Evolutionary conservation across 2,797 vertebrate species (phyloP), one percentile per base, ranked within the genome.

Genomic region (Apogon hyalosoma): DNA sequence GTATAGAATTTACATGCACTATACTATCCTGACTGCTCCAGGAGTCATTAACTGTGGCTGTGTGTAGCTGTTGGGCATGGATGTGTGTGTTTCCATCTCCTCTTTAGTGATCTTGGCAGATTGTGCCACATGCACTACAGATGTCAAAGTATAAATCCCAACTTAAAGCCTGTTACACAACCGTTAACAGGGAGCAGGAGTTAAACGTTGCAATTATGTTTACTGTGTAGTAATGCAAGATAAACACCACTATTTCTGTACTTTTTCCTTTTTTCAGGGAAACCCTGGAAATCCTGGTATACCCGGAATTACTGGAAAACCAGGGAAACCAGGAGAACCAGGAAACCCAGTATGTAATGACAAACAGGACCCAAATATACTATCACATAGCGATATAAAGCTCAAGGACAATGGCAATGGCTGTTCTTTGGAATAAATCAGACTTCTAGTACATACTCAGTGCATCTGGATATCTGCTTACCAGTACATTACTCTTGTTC

Each of bases 211-310:
- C 56, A 59, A 60, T 84, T 62, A 73, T 52, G 42, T 80, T 79
- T 77, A 86, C 38, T 73, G 68, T 63, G 69, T 38, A 48, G 60
- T 59, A 18, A 64, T 75, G 64, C 21, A n/a, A 63, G 63, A 39
- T 75, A 75, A 87, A 78, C 59, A 67, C 11, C 3, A 16, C 50
- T 65, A 57, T 36, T 45, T 45, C 11, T 71, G 24, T 42, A 24
- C 39, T 33, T 33, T 56, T 48, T 63, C 14, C 28, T 18, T 67
- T 77, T 85, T 76, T 66, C 61, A 99, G 98, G 98, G 98, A 91
- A 91, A 54, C 66, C 97, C 97, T 7, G 97, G 98, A 87, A 94
- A 95, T 87, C 96, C 95, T 72, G 98, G 98, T 92, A 94, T 95
- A 86, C 94, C 96, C 46, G 98, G 98, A 86, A 94, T 94, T 19